Evolutionary conservation across 2,113 vertebrate species (phyloP), one percentile per base, ranked within the genome.

Genomic region (Bagarius yarrelli): DNA sequence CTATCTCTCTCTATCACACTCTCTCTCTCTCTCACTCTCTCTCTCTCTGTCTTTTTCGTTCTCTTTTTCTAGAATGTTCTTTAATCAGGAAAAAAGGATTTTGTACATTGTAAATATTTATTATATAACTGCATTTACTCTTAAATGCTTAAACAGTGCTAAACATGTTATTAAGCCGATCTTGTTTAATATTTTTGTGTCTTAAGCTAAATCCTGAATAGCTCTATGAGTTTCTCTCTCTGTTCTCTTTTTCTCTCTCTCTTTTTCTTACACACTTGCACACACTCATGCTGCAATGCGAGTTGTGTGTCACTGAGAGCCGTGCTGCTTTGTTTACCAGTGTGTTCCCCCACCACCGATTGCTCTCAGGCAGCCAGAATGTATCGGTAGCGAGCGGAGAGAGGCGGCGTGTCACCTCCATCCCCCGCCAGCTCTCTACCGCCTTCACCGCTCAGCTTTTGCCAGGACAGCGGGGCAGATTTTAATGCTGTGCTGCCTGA

Each of bases 401-500:
- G 56, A 73, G 79, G 57, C 69, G 60, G 70, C 15, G 67, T 76
- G 71, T 56, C 71, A 72, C 72, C 72, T 44, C 72, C 61, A 30
- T 40, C 70, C 72, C 73, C 72, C 59, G 21, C 61, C 72, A 81
- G 70, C 57, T 50, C 70, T 64, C 70, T 44, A 53, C 61, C 70
- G 66, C 77, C 81, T 77, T 75, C 67, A 64, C 81, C 87, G 76
- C 69, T 56, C 80, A 14, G 61, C 76, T 52, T 77, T 44, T 63
- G 36, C 80, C 50, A 32, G 56, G 67, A 44, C 79, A 57, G 59
- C 75, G 82, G 86, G 83, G 85, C 81, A 78, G 80, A 83, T 75
- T 76, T 79, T 34, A 67, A 69, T 53, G 63, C 78, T 30, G 23
- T 88, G 88, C 86, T 90, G 90, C 89, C 90, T 88, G 76, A 86